These are phyloP conservation scores for Ciona savignyi DNA, from an alignment of 23 tunicate species.

Conservation along the genomic window DNA sequence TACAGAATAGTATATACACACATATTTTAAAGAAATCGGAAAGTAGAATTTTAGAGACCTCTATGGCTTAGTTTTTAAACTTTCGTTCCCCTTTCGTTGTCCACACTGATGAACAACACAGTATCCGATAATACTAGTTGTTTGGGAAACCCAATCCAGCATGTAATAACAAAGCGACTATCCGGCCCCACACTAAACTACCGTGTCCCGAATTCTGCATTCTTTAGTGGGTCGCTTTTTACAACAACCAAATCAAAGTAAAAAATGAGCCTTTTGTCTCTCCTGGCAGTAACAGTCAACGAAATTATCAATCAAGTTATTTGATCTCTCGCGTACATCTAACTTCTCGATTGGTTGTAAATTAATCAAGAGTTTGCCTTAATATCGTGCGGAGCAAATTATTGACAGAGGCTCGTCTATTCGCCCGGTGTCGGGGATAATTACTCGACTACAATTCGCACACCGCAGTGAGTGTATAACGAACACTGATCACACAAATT, in stretches of 20 bases:
- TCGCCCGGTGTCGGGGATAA: not conserved
- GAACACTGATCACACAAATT: constrained; percentile 1
- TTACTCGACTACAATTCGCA: not conserved
- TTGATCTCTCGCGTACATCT: not conserved
- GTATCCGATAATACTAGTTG: not conserved
- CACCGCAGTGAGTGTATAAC: not conserved
- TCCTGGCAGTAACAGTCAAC: not conserved
- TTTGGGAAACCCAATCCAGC: constrained; percentile 1
- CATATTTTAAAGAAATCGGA: too few relatives aligned
- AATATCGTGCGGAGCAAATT: not conserved
- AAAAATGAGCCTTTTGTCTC: not conserved
- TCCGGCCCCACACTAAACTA: not conserved
- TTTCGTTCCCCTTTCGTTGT: too few relatives aligned
- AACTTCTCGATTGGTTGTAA: not conserved
- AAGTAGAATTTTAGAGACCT: too few relatives aligned
- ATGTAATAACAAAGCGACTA: not conserved
- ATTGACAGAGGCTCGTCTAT: not conserved
- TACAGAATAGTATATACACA: too few relatives aligned
- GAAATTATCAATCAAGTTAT: not conserved
- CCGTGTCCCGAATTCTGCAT: not conserved
- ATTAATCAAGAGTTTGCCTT: not conserved
- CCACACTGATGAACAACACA: not conserved
- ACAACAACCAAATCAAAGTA: not conserved
- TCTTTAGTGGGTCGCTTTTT: not conserved
- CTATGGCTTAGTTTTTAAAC: too few relatives aligned